These are phyloP conservation scores for Gandaritis pyraliata DNA, from an alignment of 2,888 invertebrate species.

Conservation along the genomic window DNA sequence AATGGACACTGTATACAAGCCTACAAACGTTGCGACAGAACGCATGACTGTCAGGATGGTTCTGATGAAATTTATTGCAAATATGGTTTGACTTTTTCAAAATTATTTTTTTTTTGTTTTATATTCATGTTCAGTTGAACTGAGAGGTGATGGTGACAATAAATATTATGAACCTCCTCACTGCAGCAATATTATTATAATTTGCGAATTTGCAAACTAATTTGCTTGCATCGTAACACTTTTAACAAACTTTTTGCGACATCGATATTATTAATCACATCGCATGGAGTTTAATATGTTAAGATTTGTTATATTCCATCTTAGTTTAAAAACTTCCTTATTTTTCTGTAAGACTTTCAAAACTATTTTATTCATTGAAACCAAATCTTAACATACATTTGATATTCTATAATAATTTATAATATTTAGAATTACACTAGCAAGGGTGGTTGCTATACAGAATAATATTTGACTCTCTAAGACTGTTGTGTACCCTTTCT, in stretches of 20 bases:
- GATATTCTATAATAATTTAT: not conserved
- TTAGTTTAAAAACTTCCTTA: not conserved
- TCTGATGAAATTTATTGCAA: constrained; percentile 84
- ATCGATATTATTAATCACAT: not conserved
- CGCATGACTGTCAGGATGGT: constrained; percentile 83
- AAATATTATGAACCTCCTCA: not conserved
- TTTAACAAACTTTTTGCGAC: constrained; percentile 5
- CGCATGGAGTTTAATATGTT: constrained; percentile 1
- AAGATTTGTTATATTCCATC: not conserved
- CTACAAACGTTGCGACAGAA: constrained; percentile 82
- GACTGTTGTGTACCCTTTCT: constrained; percentile 11
- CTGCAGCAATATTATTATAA: constrained; percentile 1
- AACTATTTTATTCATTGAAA: not conserved
- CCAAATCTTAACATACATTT: constrained; percentile 10
- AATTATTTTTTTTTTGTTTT: constrained; percentile 40
- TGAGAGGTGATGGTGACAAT: constrained; percentile 20
- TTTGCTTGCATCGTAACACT: not conserved
- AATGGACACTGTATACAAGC: constrained; percentile 86
- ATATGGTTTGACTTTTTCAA: constrained; percentile 75
- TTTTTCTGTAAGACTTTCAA: not conserved
- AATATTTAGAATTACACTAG: constrained; percentile 2
- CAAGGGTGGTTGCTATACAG: not conserved
- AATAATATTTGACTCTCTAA: not conserved
- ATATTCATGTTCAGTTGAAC: constrained; percentile 2
- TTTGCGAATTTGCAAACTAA: not conserved